Base-by-base conservation (phyloP, 2,113 vertebrate species). In the Promerops cafer region DNA sequence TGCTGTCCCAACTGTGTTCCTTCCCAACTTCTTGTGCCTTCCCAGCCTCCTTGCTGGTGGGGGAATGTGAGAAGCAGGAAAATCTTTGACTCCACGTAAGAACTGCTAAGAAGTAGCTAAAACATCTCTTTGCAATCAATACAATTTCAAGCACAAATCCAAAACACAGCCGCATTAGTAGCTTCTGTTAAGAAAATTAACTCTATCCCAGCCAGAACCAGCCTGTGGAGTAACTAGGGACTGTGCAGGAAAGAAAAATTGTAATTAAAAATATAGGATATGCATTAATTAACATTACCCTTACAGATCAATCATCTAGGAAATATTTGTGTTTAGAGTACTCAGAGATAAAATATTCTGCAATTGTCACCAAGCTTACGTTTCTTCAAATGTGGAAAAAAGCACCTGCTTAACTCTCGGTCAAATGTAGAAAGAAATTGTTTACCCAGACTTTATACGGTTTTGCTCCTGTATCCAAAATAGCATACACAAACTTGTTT, bases 331-430 rank as follows among this genome's bases (percentile, higher is more conserved):
- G 28, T 10, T 35, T 45, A 13, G 6, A 65, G 8, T 49, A 65
- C 26, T 53, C 26, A 54, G 80, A 84, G 21, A 54, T 31, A 37
- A 83, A 53, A 53, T 40, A 57, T 70, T 90, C 52, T 74, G 9
- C 1, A 1, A 18, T 3, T 77, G 14, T 53, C 45, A 50, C 49
- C 16, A 82, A 68, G 15, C 3, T 69, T 75, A 31, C 3, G 0
- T 76, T 66, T 94, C 52, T 71, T 52, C 24, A 87, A 10, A 89
- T 35, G 39, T 31, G 8, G 42, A 89, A 89, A 84, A 59, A 1
- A 28, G 56, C 44, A 65, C 24, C 31, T 71, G 7, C 26, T 87
- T 70, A 75, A 47, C 44, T 79, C 10, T 24, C 49, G 56, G 12
- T 64, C 57, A 89, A 71, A 68, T 28, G 15, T 9, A 60, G 39